These are phyloP conservation scores for Ammospiza caudacuta DNA, from an alignment of 2,113 vertebrate genomes.

Conservation along the genomic window DNA sequence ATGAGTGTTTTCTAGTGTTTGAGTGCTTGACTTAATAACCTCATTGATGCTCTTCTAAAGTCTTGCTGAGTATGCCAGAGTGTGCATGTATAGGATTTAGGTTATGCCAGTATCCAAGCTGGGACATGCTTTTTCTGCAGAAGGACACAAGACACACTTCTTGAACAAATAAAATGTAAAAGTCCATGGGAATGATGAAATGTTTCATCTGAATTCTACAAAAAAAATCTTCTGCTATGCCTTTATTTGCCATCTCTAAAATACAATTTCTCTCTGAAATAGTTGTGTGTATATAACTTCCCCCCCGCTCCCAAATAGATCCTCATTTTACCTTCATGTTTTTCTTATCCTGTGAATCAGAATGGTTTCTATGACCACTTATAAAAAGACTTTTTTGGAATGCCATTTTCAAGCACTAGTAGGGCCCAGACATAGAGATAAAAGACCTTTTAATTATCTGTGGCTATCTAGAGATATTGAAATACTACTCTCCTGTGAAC, in stretches of 20 bases:
- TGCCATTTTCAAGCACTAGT: neutral
- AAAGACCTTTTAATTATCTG: slow-evolving; percentile 15
- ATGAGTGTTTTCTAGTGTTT: neutral
- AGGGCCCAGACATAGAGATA: neutral
- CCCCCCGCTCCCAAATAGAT: neutral
- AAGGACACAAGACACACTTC: neutral
- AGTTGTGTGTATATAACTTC: neutral
- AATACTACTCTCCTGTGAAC: neutral
- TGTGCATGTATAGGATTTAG: neutral
- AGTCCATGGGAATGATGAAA: neutral
- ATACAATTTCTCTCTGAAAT: neutral
- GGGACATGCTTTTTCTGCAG: neutral
- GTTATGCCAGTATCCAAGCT: neutral
- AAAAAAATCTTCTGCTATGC: neutral
- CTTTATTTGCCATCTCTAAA: neutral
- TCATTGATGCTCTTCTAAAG: neutral
- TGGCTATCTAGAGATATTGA: neutral
- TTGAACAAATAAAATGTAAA: neutral
- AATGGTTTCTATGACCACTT: neutral
- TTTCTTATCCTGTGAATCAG: neutral
- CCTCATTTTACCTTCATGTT: neutral
- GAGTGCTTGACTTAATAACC: neutral
- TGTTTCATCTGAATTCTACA: neutral
- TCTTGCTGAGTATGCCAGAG: neutral
- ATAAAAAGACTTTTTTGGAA: neutral